Conservation (phyloP, 2,888 invertebrate species). For the Pseudoips prasinana region DNA sequence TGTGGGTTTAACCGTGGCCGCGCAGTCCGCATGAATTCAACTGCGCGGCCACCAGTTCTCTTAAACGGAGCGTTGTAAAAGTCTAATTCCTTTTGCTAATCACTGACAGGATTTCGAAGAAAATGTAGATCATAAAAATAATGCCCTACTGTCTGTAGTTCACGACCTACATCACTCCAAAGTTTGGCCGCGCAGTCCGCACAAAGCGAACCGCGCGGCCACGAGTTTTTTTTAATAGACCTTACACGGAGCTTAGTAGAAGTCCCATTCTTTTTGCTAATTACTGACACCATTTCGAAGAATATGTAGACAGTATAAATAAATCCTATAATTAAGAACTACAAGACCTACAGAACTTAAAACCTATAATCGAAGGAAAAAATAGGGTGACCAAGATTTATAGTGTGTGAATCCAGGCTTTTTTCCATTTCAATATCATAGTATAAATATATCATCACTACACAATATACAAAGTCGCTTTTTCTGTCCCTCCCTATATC, state of each 20-base stretch:
- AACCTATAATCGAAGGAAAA: slow-evolving; percentile 11
- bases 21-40: slow-evolving; percentile 7
- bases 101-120: slow-evolving; percentile 10
- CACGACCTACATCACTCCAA: slow-evolving; percentile 10
- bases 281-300: slow-evolving; percentile 8
- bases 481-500: slow-evolving; percentile 12
- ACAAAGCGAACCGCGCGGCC: slow-evolving; percentile 4
- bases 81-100: slow-evolving; percentile 10
- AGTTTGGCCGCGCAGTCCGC: slow-evolving; percentile 10
- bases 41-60: slow-evolving; percentile 9
- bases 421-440: slow-evolving; percentile 13
- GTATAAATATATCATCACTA: slow-evolving; percentile 13
- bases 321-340: slow-evolving; percentile 9
- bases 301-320: slow-evolving; percentile 9
- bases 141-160: slow-evolving; percentile 9
- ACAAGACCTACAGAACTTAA: slow-evolving; percentile 15
- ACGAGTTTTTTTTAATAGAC: slow-evolving; percentile 4
- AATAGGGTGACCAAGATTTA: slow-evolving; percentile 12
- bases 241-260: slow-evolving; percentile 10
- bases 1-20: slow-evolving; percentile 10
- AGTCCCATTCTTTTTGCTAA: slow-evolving; percentile 10
- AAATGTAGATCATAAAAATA: slow-evolving; percentile 11
- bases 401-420: slow-evolving; percentile 13
- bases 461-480: slow-evolving; percentile 13
- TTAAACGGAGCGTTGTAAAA: slow-evolving; percentile 10